Percentiles rank a stretch among this genome's conserved stretches.
Evolutionary conservation across 2,888 invertebrate genomes (phyloP).

Genomic region (Xanthorhoe spadicearia): DNA sequence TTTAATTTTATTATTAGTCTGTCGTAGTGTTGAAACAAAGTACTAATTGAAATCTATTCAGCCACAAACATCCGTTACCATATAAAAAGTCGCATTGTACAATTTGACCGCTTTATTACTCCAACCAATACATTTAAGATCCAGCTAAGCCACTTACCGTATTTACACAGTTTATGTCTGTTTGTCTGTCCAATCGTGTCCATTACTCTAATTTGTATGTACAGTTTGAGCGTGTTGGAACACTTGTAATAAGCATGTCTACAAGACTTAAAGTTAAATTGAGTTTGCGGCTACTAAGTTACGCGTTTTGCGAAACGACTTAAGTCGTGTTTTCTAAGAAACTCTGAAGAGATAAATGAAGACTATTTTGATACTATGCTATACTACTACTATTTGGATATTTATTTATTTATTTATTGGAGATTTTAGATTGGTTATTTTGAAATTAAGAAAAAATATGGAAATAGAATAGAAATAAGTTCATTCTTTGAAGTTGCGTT

Average conservation of each 20-base stretch:
- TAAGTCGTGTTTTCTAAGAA: neutral
- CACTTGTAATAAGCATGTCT: constrained; percentile 31
- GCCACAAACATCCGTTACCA: neutral
- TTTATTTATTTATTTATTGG: too few species aligned
- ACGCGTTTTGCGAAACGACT: constrained; percentile 28
- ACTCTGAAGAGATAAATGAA: neutral
- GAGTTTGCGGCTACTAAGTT: constrained; percentile 37
- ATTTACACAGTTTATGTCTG: constrained; percentile 18
- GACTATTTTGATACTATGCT: neutral
- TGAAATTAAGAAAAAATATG: neutral
- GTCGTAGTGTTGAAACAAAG: too few species aligned
- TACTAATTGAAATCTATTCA: neutral
- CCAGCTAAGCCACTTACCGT: constrained; percentile 3
- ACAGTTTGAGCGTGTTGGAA: constrained; percentile 28
- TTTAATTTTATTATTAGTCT: too few species aligned
- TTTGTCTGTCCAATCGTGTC: constrained; percentile 26
- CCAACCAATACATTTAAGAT: neutral
- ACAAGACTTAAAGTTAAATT: constrained; percentile 22
- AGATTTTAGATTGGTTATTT: neutral
- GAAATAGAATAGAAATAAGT: too few species aligned
- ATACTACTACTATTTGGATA: too few species aligned
- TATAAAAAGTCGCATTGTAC: too few species aligned
- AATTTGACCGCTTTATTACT: neutral
- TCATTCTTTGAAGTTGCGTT: too few species aligned
- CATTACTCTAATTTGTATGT: constrained; percentile 36